Evolutionary conservation across 37 sponge, comb jelly and placozoan species (phyloP), one percentile per base, ranked within the genome.

Genomic region (Chondrosia reniformis): DNA sequence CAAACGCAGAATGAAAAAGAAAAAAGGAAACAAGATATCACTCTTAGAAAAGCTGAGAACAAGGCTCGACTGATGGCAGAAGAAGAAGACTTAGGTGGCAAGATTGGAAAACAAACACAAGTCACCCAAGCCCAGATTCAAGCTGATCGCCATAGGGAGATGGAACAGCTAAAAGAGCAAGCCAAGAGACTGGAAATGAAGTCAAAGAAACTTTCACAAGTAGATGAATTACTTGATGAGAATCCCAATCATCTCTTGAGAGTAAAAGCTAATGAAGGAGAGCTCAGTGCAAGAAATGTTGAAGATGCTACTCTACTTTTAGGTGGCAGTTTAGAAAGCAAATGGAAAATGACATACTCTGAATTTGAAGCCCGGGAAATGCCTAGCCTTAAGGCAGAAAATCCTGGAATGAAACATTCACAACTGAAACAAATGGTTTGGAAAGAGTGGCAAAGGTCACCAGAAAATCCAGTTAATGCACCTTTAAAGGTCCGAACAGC

Each of bases 391-490:
- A 89, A 90, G 49, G 80, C 75, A 2, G 94, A 88, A 69, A 91
- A 95, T 76, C 94, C 96, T 38, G 84, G 89, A 34, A 42, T 99
- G 79, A 81, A 96, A 12, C 67, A 83, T 80, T 93, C 94, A 31
- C 99, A 99, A 46, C 31, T 99, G 58, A 90, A 91, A 72, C 99
- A 99, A 74, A 63, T 95, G 75, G 69, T 99, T 0, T 64, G 86
- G 80, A 99, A 95, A 71, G 88, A 95, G 46, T 99, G 99, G 99
- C 83, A 82, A 86, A 93, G 91, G 44, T 93, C 99, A 12, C 94
- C 99, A 40, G 94, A 96, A 27, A 99, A 99, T 72, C 99, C 99
- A 12, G 78, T 92, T 89, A 94, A 94, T 81, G 92, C 89, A 54
- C 76, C 66, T 46, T 25, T 69, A 44, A 69, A 69, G 5, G 43